Conservation (phyloP, 2,888 invertebrate genomes). For the Microctonus aethiopoides region DNA sequence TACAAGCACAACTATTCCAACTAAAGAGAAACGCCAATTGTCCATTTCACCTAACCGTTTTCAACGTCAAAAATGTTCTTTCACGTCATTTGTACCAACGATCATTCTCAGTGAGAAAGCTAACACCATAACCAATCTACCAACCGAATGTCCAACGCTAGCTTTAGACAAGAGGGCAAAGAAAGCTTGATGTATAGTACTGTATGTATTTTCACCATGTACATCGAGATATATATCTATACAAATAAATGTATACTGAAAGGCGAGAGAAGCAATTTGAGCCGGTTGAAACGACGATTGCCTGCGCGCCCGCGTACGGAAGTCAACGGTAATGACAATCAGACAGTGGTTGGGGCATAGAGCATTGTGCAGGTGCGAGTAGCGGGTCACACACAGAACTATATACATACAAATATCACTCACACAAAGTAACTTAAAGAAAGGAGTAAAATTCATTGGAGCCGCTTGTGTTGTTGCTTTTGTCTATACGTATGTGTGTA, state of each 20-base stretch:
- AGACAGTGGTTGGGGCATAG: conserved; percentile 45
- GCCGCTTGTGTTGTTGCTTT: neutral
- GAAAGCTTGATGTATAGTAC: neutral
- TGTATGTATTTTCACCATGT: neutral
- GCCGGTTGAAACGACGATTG: conserved; percentile 36
- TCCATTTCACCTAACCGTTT: neutral
- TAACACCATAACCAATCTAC: neutral
- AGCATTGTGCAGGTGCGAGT: conserved; percentile 49
- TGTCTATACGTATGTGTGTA: conserved; percentile 16
- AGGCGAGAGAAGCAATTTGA: conserved; percentile 42
- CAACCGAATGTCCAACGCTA: conserved; percentile 10
- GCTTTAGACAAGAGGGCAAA: neutral
- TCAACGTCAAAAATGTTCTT: neutral
- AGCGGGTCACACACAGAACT: conserved; percentile 32
- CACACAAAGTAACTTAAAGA: no score
- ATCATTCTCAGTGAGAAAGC: neutral
- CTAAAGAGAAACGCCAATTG: neutral
- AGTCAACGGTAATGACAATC: conserved; percentile 60
- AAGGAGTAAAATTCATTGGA: neutral
- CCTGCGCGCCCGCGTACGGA: conserved; percentile 42
- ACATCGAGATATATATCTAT: neutral
- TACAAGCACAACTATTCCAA: no score
- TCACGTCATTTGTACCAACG: neutral
- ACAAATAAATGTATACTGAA: neutral
- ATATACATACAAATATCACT: neutral